Evolutionary conservation across 2,113 vertebrate genomes (phyloP), one percentile per base, ranked within the genome.

Genomic region (Mystacornis crossleyi): DNA sequence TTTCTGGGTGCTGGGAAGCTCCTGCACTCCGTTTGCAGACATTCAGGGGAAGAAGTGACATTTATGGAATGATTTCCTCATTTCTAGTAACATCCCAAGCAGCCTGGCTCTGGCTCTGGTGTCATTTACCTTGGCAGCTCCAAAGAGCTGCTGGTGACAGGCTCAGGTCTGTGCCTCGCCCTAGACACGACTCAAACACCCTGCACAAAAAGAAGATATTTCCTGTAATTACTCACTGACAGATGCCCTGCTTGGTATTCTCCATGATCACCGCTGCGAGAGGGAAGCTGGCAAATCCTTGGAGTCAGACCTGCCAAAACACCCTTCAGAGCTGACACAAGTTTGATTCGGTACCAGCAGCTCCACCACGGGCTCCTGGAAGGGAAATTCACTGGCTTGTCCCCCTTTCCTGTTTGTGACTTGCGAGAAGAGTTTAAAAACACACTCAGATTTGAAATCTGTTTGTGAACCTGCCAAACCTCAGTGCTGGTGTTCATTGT

Each of bases 211-310:
- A 62, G 70, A 38, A n/a, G 79, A 33, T 50, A 12, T 89, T 96
- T 91, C 89, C 87, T 89, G 87, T 82, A 81, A 94, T 94, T 69
- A 61, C 65, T 65, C 78, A 19, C 78, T 75, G 89, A 78, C 77
- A 91, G 73, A 50, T 91, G 73, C 73, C 77, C 45, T 80, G 61
- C 58, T 72, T 38, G 77, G 6, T 79, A 40, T 64, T 92, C 81
- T 55, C 84, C 4, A 17, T 36, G 19, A 36, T 69, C 55, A 7
- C 53, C 42, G 3, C 61, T 25, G 55, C 3, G 71, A 81, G 77
- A 71, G 54, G 78, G 69, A 77, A 94, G 38, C 61, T 93, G 91
- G 77, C 57, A 89, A 53, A 81, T 57, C 83, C 84, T 81, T 9
- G 34, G 75, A 86, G 65, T 13, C 73, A 34, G 36, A 36, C 8